Percentiles rank a stretch among this genome's conserved stretches.
These are phyloP conservation scores for Plebejus argus DNA, from an alignment of 2,888 invertebrate species.

Conservation along the genomic window DNA sequence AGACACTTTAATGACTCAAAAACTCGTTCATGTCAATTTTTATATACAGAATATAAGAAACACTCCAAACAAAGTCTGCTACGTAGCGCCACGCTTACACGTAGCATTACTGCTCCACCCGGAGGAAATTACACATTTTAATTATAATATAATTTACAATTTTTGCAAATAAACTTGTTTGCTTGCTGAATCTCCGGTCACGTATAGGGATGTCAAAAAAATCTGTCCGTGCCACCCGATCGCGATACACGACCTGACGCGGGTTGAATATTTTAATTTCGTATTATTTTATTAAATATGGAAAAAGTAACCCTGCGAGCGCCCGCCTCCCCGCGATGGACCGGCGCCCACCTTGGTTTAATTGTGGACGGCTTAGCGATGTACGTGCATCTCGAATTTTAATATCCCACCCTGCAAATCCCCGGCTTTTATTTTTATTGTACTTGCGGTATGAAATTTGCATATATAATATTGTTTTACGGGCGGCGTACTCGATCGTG, in stretches of 20 bases:
- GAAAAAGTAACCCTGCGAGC: conserved; percentile 54
- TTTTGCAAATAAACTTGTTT: conserved; percentile 53
- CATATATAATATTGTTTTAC: conserved; percentile 48
- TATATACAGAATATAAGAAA: background rate
- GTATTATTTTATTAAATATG: conserved; percentile 71
- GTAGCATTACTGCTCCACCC: background rate
- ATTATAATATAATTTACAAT: conserved; percentile 50
- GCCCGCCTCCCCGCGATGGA: conserved; percentile 51
- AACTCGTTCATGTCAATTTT: background rate
- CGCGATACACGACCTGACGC: conserved; percentile 73
- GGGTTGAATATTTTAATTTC: conserved; percentile 73
- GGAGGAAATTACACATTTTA: conserved; percentile 20
- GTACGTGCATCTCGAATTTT: conserved; percentile 67
- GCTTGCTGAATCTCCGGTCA: conserved; percentile 57
- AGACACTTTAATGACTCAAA: background rate
- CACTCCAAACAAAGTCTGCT: background rate
- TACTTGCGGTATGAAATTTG: conserved; percentile 62
- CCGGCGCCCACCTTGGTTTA: conserved; percentile 54
- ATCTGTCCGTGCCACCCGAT: conserved; percentile 73
- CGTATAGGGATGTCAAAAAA: conserved; percentile 67
- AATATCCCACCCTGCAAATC: conserved; percentile 62
- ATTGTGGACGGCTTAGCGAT: conserved; percentile 49
- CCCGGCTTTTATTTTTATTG: conserved; percentile 66
- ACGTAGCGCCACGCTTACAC: background rate
- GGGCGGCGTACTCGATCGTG: conserved; percentile 34